phyloP scores from a whole-genome alignment of 2,113 vertebrate genomes.

The Ursus arctos region DNA sequence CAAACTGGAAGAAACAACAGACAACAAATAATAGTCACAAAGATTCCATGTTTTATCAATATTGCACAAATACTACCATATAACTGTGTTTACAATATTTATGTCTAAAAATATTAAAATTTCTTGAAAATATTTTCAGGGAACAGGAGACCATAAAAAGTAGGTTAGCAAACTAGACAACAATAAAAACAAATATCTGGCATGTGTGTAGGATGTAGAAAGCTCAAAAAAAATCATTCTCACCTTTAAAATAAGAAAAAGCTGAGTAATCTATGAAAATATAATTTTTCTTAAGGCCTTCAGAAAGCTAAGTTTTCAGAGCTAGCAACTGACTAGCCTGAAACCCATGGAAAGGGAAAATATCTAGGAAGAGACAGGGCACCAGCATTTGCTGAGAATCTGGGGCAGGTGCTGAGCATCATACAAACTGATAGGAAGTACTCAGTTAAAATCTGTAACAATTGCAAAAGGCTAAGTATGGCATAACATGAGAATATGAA shows the following conservation, averaged over 20 bases:
- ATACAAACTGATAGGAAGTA: not conserved
- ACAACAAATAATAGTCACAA: not conserved
- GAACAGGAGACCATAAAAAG: not conserved
- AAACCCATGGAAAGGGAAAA: not conserved
- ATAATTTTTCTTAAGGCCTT: not conserved
- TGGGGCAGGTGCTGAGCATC: not conserved
- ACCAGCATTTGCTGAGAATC: not conserved
- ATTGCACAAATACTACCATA: constrained; percentile 28
- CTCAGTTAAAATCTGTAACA: not conserved
- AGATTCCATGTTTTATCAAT: constrained; percentile 34
- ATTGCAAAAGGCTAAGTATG: not conserved
- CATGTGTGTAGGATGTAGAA: not conserved
- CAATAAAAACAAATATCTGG: not conserved
- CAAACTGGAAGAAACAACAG: not conserved
- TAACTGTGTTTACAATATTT: constrained; percentile 16
- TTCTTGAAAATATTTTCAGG: constrained; percentile 42
- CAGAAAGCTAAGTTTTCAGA: not conserved
- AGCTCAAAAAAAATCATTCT: not conserved
- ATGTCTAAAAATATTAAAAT: constrained; percentile 53
- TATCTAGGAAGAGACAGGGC: not conserved
- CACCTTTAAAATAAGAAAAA: not conserved
- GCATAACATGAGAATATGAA: not conserved
- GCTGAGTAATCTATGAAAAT: not conserved
- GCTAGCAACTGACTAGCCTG: not conserved
- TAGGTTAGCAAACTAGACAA: constrained; percentile 34